Percentiles rank a stretch among this genome's conserved stretches.
Evolutionary conservation across 2,888 invertebrate genomes (phyloP).

Genomic region (Phania funesta): DNA sequence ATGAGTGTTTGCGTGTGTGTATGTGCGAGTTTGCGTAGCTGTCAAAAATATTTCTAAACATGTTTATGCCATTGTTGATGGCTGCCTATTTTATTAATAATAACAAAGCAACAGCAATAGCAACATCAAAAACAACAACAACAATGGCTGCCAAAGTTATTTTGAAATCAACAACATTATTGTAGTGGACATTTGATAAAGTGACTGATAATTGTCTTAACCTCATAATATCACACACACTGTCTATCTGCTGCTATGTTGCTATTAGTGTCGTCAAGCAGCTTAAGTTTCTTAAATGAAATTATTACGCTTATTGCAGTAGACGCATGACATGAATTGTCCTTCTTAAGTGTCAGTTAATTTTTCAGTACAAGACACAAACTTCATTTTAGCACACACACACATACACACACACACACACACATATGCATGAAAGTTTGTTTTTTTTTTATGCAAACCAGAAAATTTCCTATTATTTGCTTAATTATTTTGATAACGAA

Average conservation of each 20-base stretch:
- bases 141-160: conserved; percentile 24
- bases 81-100: conserved; percentile 58
- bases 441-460: too few species aligned
- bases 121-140: conserved; percentile 22
- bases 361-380: neutral
- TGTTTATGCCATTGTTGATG: conserved; percentile 49
- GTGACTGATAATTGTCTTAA: conserved; percentile 46
- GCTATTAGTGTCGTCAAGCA: conserved; percentile 19
- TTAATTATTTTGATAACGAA: too few species aligned
- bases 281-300: conserved; percentile 58
- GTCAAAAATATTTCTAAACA: conserved; percentile 48
- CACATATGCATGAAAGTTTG: too few species aligned
- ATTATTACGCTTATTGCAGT: conserved; percentile 64
- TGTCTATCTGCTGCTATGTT: neutral
- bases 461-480: too few species aligned
- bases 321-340: conserved; percentile 64
- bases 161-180: conserved; percentile 52
- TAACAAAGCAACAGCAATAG: conserved; percentile 12
- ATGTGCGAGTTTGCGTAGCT: neutral
- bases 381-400: too few species aligned
- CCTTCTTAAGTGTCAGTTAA: conserved; percentile 48
- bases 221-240: neutral
- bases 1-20: neutral
- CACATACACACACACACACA: too few species aligned
- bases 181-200: conserved; percentile 50